Conservation (phyloP, 2,888 invertebrate genomes). For the Tromatobia lineatoria region DNA sequence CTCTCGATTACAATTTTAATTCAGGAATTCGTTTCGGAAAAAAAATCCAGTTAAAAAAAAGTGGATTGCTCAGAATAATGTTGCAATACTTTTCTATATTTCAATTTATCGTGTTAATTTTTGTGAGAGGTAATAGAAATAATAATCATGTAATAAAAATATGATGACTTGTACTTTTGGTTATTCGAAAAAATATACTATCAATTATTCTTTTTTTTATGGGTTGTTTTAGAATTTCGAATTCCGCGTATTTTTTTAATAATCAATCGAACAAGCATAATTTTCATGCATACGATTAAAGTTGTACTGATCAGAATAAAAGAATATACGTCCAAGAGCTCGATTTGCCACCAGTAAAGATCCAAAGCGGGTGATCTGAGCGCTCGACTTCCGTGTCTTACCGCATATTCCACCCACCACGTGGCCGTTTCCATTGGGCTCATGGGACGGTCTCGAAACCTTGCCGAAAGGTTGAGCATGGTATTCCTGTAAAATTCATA, state of each 20-base stretch:
- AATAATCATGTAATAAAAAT: too few relatives aligned
- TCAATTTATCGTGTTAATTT: too few relatives aligned
- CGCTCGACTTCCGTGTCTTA: slow-evolving; percentile 74
- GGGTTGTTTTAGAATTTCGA: not conserved
- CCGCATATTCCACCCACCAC: slow-evolving; percentile 80
- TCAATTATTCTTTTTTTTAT: slow-evolving; percentile 32
- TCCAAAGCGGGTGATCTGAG: slow-evolving; percentile 78
- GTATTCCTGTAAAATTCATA: slow-evolving; percentile 22
- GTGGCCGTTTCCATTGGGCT: slow-evolving; percentile 76
- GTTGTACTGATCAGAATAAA: slow-evolving; percentile 36
- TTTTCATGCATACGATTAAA: not conserved
- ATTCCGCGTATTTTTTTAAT: not conserved
- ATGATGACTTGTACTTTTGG: not conserved
- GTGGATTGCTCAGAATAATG: too few relatives aligned
- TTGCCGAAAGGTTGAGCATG: slow-evolving; percentile 67
- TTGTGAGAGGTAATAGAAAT: too few relatives aligned
- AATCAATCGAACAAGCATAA: slow-evolving; percentile 25
- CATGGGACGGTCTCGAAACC: slow-evolving; percentile 78
- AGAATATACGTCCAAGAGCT: slow-evolving; percentile 76
- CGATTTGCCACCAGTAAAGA: slow-evolving; percentile 81
- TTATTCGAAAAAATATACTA: not conserved
- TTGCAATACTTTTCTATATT: too few relatives aligned
- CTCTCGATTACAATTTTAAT: too few relatives aligned
- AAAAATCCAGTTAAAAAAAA: too few relatives aligned
- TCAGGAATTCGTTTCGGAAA: too few relatives aligned